Conservation (phyloP, 1,140 invertebrate genomes). For the Drosophila nigromelanica region DNA sequence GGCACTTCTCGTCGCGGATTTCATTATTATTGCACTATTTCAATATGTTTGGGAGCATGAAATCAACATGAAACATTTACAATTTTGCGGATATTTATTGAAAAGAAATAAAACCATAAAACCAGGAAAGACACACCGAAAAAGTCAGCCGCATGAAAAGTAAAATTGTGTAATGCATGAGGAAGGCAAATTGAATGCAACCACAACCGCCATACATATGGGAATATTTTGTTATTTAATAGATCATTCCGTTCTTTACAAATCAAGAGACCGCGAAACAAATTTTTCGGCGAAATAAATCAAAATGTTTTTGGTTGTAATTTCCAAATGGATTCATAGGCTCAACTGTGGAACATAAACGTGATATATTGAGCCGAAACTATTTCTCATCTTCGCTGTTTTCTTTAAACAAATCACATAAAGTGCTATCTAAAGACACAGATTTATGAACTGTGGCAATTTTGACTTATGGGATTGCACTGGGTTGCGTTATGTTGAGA, state of each 20-base stretch:
- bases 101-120: neutral
- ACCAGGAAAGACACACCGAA: neutral
- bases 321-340: constrained; percentile 1
- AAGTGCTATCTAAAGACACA: neutral
- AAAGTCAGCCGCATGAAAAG: constrained; percentile 3
- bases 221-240: constrained; percentile 25
- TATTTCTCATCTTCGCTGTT: neutral
- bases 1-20: constrained; percentile 32
- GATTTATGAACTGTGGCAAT: neutral
- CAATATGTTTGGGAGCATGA: constrained; percentile 35
- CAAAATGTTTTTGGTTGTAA: neutral
- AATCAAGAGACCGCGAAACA: neutral
- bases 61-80: constrained; percentile 48
- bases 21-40: constrained; percentile 64
- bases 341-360: neutral
- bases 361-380: neutral
- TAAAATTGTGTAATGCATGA: constrained; percentile 9
- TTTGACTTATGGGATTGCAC: neutral
- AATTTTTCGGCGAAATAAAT: constrained; percentile 1
- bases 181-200: neutral
- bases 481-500: neutral
- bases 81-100: constrained; percentile 21
- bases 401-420: neutral
- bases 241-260: constrained; percentile 3
- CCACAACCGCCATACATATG: constrained; percentile 9